Conservation (phyloP, 2,113 vertebrate genomes). For the Nymphicus hollandicus region DNA sequence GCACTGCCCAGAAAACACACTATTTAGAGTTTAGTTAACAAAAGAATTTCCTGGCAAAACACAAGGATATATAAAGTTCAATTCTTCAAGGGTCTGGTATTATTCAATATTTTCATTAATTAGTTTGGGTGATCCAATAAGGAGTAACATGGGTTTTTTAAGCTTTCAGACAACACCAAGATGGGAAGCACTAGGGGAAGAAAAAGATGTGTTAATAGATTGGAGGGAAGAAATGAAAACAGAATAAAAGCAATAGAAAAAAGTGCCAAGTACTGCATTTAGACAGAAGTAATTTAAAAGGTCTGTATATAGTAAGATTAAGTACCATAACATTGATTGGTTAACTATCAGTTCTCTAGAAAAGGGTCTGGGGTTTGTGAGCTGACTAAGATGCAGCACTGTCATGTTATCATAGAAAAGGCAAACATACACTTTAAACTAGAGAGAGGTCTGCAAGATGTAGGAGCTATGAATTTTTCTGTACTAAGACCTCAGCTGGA, state of each 20-base stretch:
- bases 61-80: neutral
- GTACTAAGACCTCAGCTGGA: neutral
- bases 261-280: neutral
- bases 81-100: neutral
- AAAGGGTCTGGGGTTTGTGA: neutral
- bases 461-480: neutral
- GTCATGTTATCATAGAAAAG: neutral
- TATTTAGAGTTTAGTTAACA: neutral
- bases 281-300: neutral
- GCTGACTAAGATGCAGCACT: neutral
- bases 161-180: neutral
- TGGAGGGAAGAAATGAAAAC: neutral
- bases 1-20: neutral
- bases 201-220: neutral
- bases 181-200: neutral
- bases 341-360: neutral
- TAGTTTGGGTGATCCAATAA: neutral
- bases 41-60: neutral
- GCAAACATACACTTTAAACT: neutral
- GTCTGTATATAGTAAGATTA: fast-evolving
- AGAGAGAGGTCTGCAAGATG: neutral
- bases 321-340: neutral
- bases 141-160: neutral
- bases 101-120: neutral
- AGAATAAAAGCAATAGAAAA: neutral